Conservation (phyloP, 2,113 vertebrate species). For the Pimephales promelas region DNA sequence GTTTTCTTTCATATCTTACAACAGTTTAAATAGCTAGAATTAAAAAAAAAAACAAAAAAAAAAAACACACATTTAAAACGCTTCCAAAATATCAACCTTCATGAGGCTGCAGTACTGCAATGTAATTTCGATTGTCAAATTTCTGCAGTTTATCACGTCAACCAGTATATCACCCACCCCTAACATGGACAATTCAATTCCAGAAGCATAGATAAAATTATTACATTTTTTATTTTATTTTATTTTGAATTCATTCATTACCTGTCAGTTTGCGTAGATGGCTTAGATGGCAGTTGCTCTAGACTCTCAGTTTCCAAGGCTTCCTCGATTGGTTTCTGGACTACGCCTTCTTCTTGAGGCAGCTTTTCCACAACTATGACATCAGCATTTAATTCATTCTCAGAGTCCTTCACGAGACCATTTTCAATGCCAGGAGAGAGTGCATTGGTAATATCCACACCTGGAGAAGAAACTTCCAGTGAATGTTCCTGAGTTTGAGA, state of each 20-base stretch:
- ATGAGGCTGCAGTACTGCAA: neutral
- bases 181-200: neutral
- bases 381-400: neutral
- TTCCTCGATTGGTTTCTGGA: constrained; percentile 9
- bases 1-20: neutral
- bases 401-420: constrained; percentile 16
- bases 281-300: constrained; percentile 6
- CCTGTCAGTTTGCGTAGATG: constrained; percentile 27
- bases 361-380: neutral
- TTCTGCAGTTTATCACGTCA: neutral
- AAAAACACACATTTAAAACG: neutral
- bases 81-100: neutral
- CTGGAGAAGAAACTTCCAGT: constrained; percentile 3
- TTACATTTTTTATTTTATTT: neutral
- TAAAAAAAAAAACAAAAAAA: neutral
- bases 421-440: constrained; percentile 10
- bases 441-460: constrained; percentile 10
- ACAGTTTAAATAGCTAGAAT: neutral
- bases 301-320: constrained; percentile 3
- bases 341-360: neutral
- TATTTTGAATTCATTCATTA: neutral
- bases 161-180: neutral
- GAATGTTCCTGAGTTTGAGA: constrained; percentile 44
- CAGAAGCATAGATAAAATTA: neutral
- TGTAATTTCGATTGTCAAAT: neutral